Percentiles rank a stretch among this genome's conserved stretches.
Conservation (phyloP, 2,797 vertebrate genomes). For the Mus caroli region DNA sequence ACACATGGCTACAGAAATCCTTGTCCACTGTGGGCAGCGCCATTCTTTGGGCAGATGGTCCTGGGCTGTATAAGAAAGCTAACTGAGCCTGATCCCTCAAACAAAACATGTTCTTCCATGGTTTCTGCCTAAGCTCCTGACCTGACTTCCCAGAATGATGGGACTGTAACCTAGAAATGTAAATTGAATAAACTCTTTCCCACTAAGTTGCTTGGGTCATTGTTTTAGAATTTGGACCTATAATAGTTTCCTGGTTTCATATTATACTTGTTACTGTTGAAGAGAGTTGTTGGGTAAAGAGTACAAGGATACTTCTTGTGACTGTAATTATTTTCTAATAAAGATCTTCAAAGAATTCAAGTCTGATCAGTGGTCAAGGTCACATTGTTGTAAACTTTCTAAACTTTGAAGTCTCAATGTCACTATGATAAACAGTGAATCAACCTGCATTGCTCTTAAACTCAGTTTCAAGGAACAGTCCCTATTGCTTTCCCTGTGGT, state of each 20-base stretch:
- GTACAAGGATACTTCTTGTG: background rate
- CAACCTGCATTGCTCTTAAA: background rate
- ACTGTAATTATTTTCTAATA: slow-evolving; percentile 35
- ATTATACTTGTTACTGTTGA: background rate
- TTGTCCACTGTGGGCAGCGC: background rate
- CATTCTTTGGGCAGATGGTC: background rate
- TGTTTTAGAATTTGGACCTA: background rate
- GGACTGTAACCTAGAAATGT: background rate
- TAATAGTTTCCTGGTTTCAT: slow-evolving; percentile 8
- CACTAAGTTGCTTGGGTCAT: background rate
- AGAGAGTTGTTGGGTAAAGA: background rate
- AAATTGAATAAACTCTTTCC: background rate
- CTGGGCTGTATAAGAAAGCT: background rate
- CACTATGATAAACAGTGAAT: background rate
- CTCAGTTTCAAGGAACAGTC: background rate
- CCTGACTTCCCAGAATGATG: background rate
- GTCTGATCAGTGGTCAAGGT: slow-evolving; percentile 38
- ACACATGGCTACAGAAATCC: slow-evolving; percentile 24
- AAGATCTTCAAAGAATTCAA: slow-evolving; percentile 31
- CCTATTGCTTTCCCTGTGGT: background rate
- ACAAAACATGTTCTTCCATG: background rate
- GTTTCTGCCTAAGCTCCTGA: background rate
- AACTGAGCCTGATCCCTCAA: background rate
- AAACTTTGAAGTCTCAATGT: background rate
- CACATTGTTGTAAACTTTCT: background rate